A percentile compares a stretch with the other conserved stretches of the same genome.
These are phyloP conservation scores for Amiota minor DNA, from an alignment of 2,888 invertebrate species.

Conservation along the genomic window DNA sequence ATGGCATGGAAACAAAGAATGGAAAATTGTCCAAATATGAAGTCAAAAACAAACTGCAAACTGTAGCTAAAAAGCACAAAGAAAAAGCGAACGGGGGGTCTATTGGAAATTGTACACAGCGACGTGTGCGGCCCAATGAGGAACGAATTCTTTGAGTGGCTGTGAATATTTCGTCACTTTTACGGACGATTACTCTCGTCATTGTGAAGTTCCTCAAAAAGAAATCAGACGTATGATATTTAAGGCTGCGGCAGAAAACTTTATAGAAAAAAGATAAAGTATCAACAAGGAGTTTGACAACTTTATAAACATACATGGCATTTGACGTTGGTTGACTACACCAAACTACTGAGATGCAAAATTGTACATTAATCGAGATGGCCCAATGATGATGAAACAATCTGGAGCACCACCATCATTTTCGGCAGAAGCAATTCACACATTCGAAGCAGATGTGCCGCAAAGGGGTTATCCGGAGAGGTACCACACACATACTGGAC, in stretches of 20 bases:
- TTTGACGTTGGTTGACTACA: not conserved
- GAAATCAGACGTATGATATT: constrained; percentile 35
- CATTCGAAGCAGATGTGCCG: not conserved
- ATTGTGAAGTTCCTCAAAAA: constrained; percentile 41
- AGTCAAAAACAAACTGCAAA: constrained; percentile 39
- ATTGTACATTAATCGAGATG: constrained; percentile 46
- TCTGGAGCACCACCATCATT: constrained; percentile 28
- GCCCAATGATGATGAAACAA: constrained; percentile 50
- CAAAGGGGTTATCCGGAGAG: not conserved
- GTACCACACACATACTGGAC: constrained; percentile 26
- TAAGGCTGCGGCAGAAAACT: constrained; percentile 33
- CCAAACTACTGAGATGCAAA: constrained; percentile 42
- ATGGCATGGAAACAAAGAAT: constrained; percentile 10
- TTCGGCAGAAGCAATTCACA: not conserved
- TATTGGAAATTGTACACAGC: constrained; percentile 40
- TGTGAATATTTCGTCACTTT: constrained; percentile 39
- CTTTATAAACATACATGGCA: not conserved
- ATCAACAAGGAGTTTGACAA: constrained; percentile 8
- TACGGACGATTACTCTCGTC: constrained; percentile 38
- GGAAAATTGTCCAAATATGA: constrained; percentile 36
- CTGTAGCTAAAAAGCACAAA: constrained; percentile 33
- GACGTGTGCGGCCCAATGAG: constrained; percentile 43
- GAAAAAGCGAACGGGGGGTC: constrained; percentile 16
- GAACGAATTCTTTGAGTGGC: constrained; percentile 24
- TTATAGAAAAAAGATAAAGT: constrained; percentile 23